Percentiles rank a stretch among this genome's conserved stretches.
phyloP scores from a whole-genome alignment of 2,113 vertebrate species.

The Excalfactoria chinensis region DNA sequence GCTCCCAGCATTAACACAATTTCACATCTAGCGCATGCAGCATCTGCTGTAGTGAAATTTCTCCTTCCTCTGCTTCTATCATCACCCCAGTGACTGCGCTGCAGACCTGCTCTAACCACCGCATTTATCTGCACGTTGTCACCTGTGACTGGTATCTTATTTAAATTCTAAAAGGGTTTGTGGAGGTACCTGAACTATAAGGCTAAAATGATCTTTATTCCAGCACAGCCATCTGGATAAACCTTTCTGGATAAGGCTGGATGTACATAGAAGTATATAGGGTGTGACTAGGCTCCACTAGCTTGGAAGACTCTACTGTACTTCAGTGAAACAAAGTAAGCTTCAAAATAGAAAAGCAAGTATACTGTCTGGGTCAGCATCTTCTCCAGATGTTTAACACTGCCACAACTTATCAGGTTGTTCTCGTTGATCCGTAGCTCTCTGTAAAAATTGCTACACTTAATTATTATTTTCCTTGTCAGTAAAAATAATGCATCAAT shows the following conservation, averaged over 20 bases:
- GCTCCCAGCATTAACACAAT: background rate
- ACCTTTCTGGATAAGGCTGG: background rate
- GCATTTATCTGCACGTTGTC: background rate
- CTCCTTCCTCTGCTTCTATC: background rate
- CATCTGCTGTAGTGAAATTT: background rate
- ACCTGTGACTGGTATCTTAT: background rate
- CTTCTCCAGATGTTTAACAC: background rate
- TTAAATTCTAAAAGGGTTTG: background rate
- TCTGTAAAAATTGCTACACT: background rate
- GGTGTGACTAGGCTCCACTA: background rate
- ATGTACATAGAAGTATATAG: background rate
- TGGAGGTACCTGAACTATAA: background rate
- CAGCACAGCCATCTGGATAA: background rate
- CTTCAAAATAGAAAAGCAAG: background rate
- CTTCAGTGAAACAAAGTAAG: background rate
- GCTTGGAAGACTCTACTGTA: background rate
- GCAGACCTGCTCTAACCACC: background rate
- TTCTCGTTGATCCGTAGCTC: background rate
- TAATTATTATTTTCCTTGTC: background rate
- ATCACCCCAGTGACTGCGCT: background rate
- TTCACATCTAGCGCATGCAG: background rate
- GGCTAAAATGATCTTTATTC: background rate
- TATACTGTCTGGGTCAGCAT: background rate
- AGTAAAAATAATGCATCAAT: background rate
- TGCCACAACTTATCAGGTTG: background rate